Base-by-base conservation (phyloP, 2,888 invertebrate genomes). In the Oscheius sp. region DNA sequence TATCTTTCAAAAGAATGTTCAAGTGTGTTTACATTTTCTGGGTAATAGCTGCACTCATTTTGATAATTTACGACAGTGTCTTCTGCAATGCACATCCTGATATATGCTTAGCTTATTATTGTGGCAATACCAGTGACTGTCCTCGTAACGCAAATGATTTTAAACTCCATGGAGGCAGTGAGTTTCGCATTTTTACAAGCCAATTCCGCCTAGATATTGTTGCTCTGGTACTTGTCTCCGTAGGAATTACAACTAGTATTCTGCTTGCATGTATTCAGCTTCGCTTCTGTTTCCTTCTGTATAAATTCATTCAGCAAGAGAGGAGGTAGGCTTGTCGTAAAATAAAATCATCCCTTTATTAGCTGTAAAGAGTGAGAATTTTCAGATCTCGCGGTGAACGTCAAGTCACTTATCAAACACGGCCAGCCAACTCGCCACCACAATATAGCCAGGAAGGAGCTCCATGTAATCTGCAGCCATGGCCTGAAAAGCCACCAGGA, bases 401-500 rank as follows among this genome's bases (percentile, higher is more conserved):
- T 25, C 61, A 61, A 61, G 61, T 61, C 12, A 45, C 61, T 2
- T 61, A 61, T 17, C 61, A 61, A 42, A 42, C 42, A 27, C 61
- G 61, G 12, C 61, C 61, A 12, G 29, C 61, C 45, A 61, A 61
- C 27, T 45, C 45, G 5, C 61, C 61, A 15, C 61, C 61, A 8
- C 25, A 27, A 2, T 61, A 61, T n/a, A 15, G 25, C 15, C 3
- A 17, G 3, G 3, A 17, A 6, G 50, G 23, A 10, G 23, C 48
- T 3, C 25, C 12, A 20, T 33, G 34, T 10, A 20, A 17, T 17
- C n/a, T n/a, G n/a, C n/a, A n/a, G n/a, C 61, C 61, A 15, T 61
- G 61, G 61, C 61, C 61, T 0, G 61, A 61, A 27, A 61, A 61
- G 45, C 61, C 61, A 1, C 61, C 61, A 3, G 61, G 61, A 10